Evolutionary conservation across 2,888 invertebrate species (phyloP), one percentile per base, ranked within the genome.

Genomic region (Perithous albicinctus): DNA sequence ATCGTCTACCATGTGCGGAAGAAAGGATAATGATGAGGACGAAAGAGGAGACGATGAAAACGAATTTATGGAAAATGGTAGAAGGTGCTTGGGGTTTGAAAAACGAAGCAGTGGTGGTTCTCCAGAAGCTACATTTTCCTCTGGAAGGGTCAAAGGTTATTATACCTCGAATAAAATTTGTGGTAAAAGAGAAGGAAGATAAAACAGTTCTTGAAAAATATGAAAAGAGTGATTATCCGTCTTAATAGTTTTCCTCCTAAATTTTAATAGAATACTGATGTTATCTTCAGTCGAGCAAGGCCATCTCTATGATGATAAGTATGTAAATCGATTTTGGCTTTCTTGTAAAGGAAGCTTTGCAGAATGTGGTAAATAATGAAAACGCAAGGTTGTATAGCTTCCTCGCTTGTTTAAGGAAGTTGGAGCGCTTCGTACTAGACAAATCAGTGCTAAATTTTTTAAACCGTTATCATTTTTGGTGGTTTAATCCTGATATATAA

Each of bases 11-110:
- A 54, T 78, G 26, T 46, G 48, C 41, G 8, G 38, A 38, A 69
- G 20, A 51, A 75, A 26, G 20, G 67, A 67, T n/a, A 48, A 35
- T 1, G 26, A 70, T 26, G 54, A 43, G 1, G 59, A 46, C 6
- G 54, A 66, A 18, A 15, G 23, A 46, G 51, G 10, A 38, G 23
- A 48, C 20, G 12, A 73, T 74, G 78, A 66, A 8, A 20, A 76
- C 80, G 78, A 78, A 29, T 41, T 41, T 12, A 41, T n/a, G 15
- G 77, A 54, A 66, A 72, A 73, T 20, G 81, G 76, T 70, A 76
- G 59, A 76, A n/a, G 61, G 4, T 41, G 26, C 41, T 56, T 32
- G 72, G 35, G 70, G 35, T 73, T 67, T 77, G 77, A 46, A 18
- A 77, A 63, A 20, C 38, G 38, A 26, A 35, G 46, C 8, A 35